phyloP scores from a whole-genome alignment of 2,797 vertebrate genomes.

The Sebastes steindachneri region DNA sequence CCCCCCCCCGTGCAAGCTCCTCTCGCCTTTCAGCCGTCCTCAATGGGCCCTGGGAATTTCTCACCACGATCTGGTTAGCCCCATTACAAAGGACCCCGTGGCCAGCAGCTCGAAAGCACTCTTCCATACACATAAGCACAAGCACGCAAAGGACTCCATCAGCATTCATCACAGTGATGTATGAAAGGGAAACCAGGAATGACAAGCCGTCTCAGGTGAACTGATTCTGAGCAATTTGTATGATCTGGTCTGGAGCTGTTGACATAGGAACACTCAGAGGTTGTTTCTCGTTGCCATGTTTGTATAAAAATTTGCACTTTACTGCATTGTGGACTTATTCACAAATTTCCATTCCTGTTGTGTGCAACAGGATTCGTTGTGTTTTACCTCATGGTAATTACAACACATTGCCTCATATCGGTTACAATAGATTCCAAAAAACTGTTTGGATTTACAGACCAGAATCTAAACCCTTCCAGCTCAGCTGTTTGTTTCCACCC shows the following conservation, averaged over 20 bases:
- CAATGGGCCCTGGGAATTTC: constrained; percentile 75
- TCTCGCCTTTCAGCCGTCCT: constrained; percentile 77
- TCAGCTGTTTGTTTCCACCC: constrained; percentile 69
- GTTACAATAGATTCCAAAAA: constrained; percentile 36
- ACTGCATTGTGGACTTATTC: neutral
- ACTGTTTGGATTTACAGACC: constrained; percentile 46
- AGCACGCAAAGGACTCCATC: constrained; percentile 36
- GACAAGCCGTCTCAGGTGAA: constrained; percentile 61
- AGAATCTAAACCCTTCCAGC: constrained; percentile 45
- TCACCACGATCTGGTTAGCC: constrained; percentile 79
- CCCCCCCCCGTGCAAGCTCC: constrained; percentile 8
- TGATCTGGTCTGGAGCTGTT: constrained; percentile 50
- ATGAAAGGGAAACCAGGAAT: constrained; percentile 68
- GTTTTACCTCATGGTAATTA: constrained; percentile 4
- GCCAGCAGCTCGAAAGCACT: constrained; percentile 61
- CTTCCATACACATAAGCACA: constrained; percentile 24
- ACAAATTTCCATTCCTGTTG: constrained; percentile 2
- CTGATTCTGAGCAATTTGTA: constrained; percentile 53
- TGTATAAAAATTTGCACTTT: constrained; percentile 5
- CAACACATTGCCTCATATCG: constrained; percentile 40
- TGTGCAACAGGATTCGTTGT: neutral
- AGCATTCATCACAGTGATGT: constrained; percentile 48
- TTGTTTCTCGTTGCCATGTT: constrained; percentile 22
- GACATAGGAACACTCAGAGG: constrained; percentile 42
- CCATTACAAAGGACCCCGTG: constrained; percentile 71